These are phyloP conservation scores for Nothoprocta perdicaria DNA, from an alignment of 2,113 vertebrate species.

Conservation along the genomic window DNA sequence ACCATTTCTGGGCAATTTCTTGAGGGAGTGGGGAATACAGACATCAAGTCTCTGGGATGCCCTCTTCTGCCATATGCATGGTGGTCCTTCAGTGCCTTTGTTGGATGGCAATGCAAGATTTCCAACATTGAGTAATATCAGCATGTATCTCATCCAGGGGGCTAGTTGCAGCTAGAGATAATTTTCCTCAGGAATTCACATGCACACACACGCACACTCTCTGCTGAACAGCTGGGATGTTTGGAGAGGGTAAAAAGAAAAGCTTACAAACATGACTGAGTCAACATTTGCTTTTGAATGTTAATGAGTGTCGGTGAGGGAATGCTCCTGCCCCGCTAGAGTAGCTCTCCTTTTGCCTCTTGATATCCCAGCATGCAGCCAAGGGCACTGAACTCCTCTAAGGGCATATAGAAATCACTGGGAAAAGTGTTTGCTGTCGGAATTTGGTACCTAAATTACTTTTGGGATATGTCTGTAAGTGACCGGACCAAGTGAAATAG, in stretches of 20 bases:
- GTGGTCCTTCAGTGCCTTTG: background rate
- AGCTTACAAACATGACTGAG: background rate
- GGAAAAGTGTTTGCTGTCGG: background rate
- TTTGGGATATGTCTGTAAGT: background rate
- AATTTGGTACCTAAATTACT: background rate
- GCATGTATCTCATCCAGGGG: background rate
- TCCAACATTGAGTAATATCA: background rate
- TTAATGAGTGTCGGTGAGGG: background rate
- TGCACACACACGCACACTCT: background rate
- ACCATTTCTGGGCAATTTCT: rapidly evolving
- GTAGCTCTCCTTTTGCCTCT: background rate
- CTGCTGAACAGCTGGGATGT: conserved; percentile 41
- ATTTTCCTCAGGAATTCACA: conserved; percentile 21
- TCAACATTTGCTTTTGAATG: conserved; percentile 44
- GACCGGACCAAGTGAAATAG: background rate
- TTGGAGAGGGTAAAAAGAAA: conserved; percentile 54
- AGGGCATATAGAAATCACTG: background rate
- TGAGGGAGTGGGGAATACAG: background rate
- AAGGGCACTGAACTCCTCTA: rapidly evolving
- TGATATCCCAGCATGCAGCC: background rate
- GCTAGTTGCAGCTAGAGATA: background rate
- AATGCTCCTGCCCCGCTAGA: background rate
- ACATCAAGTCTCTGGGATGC: rapidly evolving
- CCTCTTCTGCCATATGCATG: rapidly evolving
- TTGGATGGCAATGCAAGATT: background rate